Percentiles rank a stretch among this genome's conserved stretches.
Evolutionary conservation across 1,140 invertebrate genomes (phyloP).

Genomic region (Meloidogyne chitwoodi): DNA sequence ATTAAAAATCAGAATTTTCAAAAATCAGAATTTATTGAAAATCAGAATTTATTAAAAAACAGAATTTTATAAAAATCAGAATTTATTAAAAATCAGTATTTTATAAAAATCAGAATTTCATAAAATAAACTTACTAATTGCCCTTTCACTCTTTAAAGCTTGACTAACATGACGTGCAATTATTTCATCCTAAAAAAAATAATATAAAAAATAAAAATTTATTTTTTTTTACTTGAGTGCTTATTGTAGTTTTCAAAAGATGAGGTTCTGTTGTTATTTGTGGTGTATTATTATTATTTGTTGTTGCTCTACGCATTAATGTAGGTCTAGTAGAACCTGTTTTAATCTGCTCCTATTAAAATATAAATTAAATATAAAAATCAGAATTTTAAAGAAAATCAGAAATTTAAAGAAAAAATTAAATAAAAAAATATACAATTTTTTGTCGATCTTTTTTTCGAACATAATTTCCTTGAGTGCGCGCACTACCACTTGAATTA

Average conservation of each 20-base stretch:
- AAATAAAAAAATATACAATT: neutral
- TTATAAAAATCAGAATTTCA: too few species aligned
- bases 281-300: neutral
- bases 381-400: neutral
- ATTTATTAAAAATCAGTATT: too few species aligned
- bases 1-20: too few species aligned
- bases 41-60: neutral
- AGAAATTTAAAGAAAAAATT: neutral
- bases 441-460: constrained; percentile 13
- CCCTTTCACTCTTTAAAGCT: constrained; percentile 23
- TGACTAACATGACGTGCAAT: constrained; percentile 18
- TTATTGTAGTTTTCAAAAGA: constrained; percentile 17
- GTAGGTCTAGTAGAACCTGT: constrained; percentile 6
- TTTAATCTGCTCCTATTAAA: neutral
- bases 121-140: constrained; percentile 4
- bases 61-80: too few species aligned
- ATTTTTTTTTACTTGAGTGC: constrained; percentile 14
- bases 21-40: neutral
- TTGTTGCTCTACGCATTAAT: constrained; percentile 17
- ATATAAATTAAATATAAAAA: neutral
- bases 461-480: constrained; percentile 19
- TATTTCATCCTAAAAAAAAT: constrained; percentile 19
- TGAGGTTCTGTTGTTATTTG: neutral
- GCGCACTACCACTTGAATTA: constrained; percentile 16
- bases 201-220: neutral